Base-by-base conservation (phyloP, 2,113 vertebrate genomes). In the Cololabis saira region DNA sequence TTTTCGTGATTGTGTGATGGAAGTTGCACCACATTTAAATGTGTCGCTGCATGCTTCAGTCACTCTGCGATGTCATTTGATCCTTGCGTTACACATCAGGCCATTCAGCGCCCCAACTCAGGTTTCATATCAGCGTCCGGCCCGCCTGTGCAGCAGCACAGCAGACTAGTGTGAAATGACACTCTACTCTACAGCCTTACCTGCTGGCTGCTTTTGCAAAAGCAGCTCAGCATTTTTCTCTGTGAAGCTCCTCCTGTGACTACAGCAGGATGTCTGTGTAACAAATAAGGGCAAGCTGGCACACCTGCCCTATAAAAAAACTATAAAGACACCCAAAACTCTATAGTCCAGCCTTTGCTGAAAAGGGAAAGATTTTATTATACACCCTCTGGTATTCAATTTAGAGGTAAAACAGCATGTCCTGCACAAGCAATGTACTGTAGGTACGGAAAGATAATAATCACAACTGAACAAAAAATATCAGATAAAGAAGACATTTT, bases 181-280 rank as follows among this genome's bases (percentile, higher is more conserved):
- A 78, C 65, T 69, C 66, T 76, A 48, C 78, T 47, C 82, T 49
- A 61, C 59, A 72, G 75, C 68, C 49, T 17, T 73, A 66, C 74
- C 63, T 67, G 81, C 77, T 76, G 76, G 60, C 69, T 60, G 74
- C 75, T 59, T 11, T 12, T 71, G 61, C 55, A 76, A 59, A 78
- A 82, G 79, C 45, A 83, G 70, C 76, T 87, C 89, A 89, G 89
- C 85, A 6, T 55, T 87, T 87, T 81, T 54, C 54, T 59, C 49
- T 64, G 40, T 27, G 15, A 57, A 16, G 22, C 69, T 79, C 67
- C 78, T 76, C 47, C 61, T 71, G 75, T 77, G 66, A 72, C 53
- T 67, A 80, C 60, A 81, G 71, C 17, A 9, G 54, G 70, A 61
- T 57, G 54, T 60, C 56, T 74, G 67, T 80, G 71, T 56, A 72